Evolutionary conservation across 2,888 invertebrate genomes (phyloP).

Genomic region (Vesta saturnalis): DNA sequence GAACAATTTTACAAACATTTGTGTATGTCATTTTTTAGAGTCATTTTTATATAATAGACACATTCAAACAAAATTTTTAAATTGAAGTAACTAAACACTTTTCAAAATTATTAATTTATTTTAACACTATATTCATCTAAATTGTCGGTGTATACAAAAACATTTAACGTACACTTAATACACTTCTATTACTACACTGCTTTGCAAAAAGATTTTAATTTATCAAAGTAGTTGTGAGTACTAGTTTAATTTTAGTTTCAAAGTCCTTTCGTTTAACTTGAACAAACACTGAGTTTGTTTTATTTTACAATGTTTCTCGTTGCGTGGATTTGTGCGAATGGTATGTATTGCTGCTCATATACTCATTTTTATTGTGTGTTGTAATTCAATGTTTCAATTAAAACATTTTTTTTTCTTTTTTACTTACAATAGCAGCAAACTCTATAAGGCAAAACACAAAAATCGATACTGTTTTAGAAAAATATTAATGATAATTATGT

Average conservation of each 20-base stretch:
- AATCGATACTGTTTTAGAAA: slow-evolving; percentile 60
- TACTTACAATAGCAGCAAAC: slow-evolving; percentile 52
- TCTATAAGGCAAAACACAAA: slow-evolving; percentile 59
- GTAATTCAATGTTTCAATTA: slow-evolving; percentile 24
- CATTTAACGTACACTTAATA: slow-evolving; percentile 31
- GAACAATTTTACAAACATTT: slow-evolving; percentile 11
- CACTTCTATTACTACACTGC: slow-evolving; percentile 35
- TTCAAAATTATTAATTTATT: not conserved
- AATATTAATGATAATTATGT: slow-evolving; percentile 51
- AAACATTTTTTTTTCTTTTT: slow-evolving; percentile 15
- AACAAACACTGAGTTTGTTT: slow-evolving; percentile 62
- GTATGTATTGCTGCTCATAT: slow-evolving; percentile 59
- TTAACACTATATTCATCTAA: not conserved
- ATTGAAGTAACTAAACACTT: too few relatives aligned
- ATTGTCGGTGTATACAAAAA: slow-evolving; percentile 10
- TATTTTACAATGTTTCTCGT: slow-evolving; percentile 63
- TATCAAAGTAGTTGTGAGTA: slow-evolving; percentile 27
- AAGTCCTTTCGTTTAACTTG: slow-evolving; percentile 51
- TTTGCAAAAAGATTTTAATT: slow-evolving; percentile 35
- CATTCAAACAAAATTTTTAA: too few relatives aligned
- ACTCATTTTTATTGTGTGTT: slow-evolving; percentile 41
- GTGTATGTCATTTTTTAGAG: too few relatives aligned
- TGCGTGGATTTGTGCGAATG: slow-evolving; percentile 62
- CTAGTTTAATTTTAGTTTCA: slow-evolving; percentile 28
- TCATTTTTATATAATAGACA: too few relatives aligned